Evolutionary conservation across 2,888 invertebrate species (phyloP), one percentile per base, ranked within the genome.

Genomic region (Lamellibrachia satsuma): DNA sequence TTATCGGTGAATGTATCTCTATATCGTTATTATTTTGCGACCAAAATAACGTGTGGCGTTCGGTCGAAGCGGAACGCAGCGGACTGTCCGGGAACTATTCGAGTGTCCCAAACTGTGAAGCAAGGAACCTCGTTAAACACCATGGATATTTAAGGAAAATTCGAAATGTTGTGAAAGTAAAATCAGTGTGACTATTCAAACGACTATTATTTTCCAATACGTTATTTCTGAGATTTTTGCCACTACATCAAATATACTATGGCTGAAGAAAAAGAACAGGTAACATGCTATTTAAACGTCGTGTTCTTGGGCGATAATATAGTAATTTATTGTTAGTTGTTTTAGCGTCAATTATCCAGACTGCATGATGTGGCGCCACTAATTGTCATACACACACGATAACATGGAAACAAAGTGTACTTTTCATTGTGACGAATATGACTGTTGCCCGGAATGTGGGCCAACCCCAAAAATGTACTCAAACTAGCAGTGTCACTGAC

Each of bases 241-340:
- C 55, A 55, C 1, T 22, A 75, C n/a, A 75, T 75, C 2, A 75
- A 22, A 15, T 75, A 75, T 4, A 75, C 75, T 22, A 75, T 75
- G 75, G n/a, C 75, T 22, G 75, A 75, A 75, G 75, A 75, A 75
- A 75, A 75, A 22, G 75, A 75, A 75, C 75, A 75, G 75, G 75
- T 75, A 75, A 75, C 22, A 22, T 75, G n/a, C n/a, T 75, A 60
- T 15, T 60, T 4, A 15, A 15, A 22, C 9, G 15, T 15, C 22
- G 60, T 60, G 11, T 11, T 60, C 60, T 7, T 60, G 60, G 22
- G 75, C 75, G 75, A 75, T 75, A 75, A 75, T 75, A 75, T 75
- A 75, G 75, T 75, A 3, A 75, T 22, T 75, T 22, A 75, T 3
- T 22, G 0, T 39, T 39, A 39, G 39, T 39, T 39, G 39, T 39